Evolutionary conservation across 2,113 vertebrate species (phyloP).

Genomic region (Planiliza haematocheilus): DNA sequence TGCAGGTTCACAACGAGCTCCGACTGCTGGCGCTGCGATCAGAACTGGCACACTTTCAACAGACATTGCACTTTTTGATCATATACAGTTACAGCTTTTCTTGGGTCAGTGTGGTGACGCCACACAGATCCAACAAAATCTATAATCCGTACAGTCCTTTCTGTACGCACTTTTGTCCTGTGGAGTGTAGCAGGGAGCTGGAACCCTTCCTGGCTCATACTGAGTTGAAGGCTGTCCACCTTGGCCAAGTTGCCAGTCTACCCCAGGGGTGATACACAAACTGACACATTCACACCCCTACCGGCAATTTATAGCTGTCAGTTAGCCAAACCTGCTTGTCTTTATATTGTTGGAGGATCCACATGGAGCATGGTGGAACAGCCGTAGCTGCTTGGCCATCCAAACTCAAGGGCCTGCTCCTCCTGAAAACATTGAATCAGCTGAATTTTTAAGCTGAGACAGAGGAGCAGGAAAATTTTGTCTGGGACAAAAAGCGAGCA

Average conservation of each 20-base stretch:
- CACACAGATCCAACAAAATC: conserved; percentile 5
- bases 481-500: conserved; percentile 62
- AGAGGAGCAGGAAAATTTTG: conserved; percentile 1
- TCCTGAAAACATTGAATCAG: conserved; percentile 9
- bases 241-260: conserved; percentile 3
- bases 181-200: conserved; percentile 3
- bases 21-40: too few relatives aligned
- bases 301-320: background rate
- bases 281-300: conserved; percentile 20
- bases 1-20: too few relatives aligned
- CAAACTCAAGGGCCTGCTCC: background rate
- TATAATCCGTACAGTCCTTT: background rate
- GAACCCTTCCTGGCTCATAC: background rate
- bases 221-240: background rate
- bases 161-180: background rate
- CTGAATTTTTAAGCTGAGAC: background rate
- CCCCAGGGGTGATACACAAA: conserved; percentile 1
- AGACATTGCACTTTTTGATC: too few relatives aligned
- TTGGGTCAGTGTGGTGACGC: background rate
- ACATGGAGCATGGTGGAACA: background rate
- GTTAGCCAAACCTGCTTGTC: background rate
- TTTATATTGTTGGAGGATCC: background rate
- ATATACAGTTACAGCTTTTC: background rate
- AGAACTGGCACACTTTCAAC: too few relatives aligned
- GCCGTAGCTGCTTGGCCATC: background rate